Conservation (phyloP, 2,888 invertebrate species). For the Candidula unifasciata region DNA sequence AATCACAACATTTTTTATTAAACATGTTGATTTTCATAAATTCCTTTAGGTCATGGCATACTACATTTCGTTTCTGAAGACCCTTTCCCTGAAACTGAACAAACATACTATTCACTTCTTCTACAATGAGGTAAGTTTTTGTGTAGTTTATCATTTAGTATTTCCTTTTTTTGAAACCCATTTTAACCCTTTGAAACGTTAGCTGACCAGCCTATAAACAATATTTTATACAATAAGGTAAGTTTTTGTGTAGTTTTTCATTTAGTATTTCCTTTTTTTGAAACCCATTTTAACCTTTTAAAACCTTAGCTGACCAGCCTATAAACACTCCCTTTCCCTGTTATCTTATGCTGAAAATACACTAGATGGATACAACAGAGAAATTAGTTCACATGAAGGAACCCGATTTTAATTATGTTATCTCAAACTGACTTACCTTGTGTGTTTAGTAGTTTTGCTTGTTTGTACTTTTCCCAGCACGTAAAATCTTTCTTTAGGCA, state of each 20-base stretch:
- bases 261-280: neutral
- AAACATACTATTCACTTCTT: slow-evolving; percentile 99
- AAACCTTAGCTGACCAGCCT: neutral
- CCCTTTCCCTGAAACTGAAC: slow-evolving; percentile 96
- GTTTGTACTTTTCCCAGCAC: no score
- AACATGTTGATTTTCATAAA: slow-evolving; percentile 2
- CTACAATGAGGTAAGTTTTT: slow-evolving; percentile 91
- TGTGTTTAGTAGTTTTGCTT: no score
- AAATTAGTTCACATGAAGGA: no score
- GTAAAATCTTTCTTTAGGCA: no score
- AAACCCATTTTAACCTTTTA: neutral
- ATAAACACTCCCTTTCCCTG: no score
- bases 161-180: neutral
- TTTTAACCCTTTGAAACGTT: neutral
- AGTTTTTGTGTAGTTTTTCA: slow-evolving; percentile 42
- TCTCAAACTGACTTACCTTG: no score
- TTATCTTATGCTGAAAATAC: no score
- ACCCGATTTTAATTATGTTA: no score
- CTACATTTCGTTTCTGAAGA: slow-evolving; percentile 99
- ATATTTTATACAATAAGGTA: slow-evolving; percentile 99
- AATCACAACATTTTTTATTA: neutral
- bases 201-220: no score
- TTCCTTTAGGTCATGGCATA: slow-evolving; percentile 91
- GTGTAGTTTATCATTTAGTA: neutral
- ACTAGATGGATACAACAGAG: no score